These are phyloP conservation scores for Drosophila neonasuta DNA, from an alignment of 2,888 invertebrate genomes.

Conservation along the genomic window DNA sequence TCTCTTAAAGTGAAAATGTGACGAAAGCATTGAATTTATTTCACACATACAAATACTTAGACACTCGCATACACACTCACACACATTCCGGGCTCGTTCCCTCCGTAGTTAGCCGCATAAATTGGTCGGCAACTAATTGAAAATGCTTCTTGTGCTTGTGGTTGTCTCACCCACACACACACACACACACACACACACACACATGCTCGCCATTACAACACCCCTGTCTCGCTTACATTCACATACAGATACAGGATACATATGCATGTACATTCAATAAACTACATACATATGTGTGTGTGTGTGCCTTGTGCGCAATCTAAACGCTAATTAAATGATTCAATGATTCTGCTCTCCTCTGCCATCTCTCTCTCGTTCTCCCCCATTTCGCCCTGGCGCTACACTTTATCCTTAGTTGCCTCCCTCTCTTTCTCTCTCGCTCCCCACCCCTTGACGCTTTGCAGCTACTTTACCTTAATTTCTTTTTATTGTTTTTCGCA, in stretches of 20 bases:
- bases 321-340: constrained; percentile 82
- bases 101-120: constrained; percentile 62
- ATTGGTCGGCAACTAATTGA: constrained; percentile 78
- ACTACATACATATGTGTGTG: constrained; percentile 38
- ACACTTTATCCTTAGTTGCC: constrained; percentile 20
- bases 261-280: constrained; percentile 54
- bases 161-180: constrained; percentile 34
- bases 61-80: constrained; percentile 15
- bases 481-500: constrained; percentile 79
- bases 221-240: constrained; percentile 8
- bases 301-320: constrained; percentile 62
- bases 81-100: constrained; percentile 13
- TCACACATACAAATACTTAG: constrained; percentile 26
- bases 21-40: constrained; percentile 69
- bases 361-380: neutral
- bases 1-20: constrained; percentile 66
- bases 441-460: constrained; percentile 6
- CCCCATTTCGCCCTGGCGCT: constrained; percentile 1
- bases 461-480: constrained; percentile 76
- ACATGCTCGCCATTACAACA: constrained; percentile 12
- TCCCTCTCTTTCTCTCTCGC: neutral
- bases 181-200: constrained; percentile 20
- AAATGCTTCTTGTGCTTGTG: constrained; percentile 70
- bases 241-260: constrained; percentile 1
- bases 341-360: constrained; percentile 73